Percentiles rank a stretch among this genome's conserved stretches.
phyloP scores from a whole-genome alignment of 2,888 invertebrate genomes.

The Galerucella pusilla region DNA sequence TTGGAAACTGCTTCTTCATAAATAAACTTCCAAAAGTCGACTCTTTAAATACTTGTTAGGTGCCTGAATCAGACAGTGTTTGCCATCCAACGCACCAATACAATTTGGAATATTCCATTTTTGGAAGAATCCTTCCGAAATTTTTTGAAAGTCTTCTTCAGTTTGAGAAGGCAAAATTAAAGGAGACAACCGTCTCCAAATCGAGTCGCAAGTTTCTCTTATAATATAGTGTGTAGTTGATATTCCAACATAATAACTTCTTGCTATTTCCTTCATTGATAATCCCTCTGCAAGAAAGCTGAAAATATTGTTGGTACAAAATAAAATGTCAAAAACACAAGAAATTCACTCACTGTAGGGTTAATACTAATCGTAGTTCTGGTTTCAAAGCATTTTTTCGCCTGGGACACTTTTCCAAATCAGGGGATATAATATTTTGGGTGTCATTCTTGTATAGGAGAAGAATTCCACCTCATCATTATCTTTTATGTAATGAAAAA shows the following conservation, averaged over 20 bases:
- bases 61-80: slow-evolving; percentile 50
- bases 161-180: slow-evolving; percentile 7
- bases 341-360: too few species aligned
- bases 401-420: too few species aligned
- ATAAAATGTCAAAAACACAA: too few species aligned
- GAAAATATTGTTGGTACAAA: background rate
- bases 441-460: too few species aligned
- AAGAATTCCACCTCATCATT: too few species aligned
- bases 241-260: slow-evolving; percentile 43
- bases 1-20: too few species aligned
- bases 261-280: slow-evolving; percentile 35
- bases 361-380: too few species aligned
- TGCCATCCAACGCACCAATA: slow-evolving; percentile 54
- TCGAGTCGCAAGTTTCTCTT: slow-evolving; percentile 40
- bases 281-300: slow-evolving; percentile 37
- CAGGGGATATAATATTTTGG: too few species aligned
- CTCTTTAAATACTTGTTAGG: too few species aligned
- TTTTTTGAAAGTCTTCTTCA: slow-evolving; percentile 18
- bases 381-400: too few species aligned
- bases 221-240: slow-evolving; percentile 51
- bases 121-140: slow-evolving; percentile 14
- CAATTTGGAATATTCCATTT: slow-evolving; percentile 47
- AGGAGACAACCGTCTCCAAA: slow-evolving; percentile 45
- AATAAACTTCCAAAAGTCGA: too few species aligned
- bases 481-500: too few species aligned